These are phyloP conservation scores for Sepiola atlantica DNA, from an alignment of 2,888 invertebrate species.

Conservation along the genomic window DNA sequence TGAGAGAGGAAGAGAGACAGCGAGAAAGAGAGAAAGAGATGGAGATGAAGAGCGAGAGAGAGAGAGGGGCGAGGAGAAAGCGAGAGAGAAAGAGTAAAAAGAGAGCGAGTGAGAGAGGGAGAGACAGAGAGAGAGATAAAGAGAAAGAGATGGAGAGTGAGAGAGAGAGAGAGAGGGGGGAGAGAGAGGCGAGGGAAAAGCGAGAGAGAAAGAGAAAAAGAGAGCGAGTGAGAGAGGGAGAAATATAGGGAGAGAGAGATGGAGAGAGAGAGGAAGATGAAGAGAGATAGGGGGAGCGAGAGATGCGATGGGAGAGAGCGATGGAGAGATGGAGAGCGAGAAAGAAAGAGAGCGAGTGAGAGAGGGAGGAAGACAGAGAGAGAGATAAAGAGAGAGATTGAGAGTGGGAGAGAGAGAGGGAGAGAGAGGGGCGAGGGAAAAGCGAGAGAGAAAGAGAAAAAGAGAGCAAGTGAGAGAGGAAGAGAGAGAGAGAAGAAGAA, in stretches of 20 bases:
- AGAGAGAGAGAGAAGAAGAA: background rate
- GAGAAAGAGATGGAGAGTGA: fast-evolving
- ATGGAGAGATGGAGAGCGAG: background rate
- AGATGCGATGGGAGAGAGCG: fast-evolving
- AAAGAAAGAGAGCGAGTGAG: no score
- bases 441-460: background rate
- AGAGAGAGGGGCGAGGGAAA: background rate
- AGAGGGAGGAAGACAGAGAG: no score
- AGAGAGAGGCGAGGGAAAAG: background rate
- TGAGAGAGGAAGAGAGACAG: background rate
- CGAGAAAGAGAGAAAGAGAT: background rate
- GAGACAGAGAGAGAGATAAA: background rate
- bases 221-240: background rate
- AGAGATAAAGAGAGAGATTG: background rate
- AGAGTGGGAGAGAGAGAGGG: background rate
- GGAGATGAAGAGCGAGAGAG: background rate
- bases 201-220: background rate
- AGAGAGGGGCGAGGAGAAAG: background rate
- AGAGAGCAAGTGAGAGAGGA: background rate
- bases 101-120: background rate
- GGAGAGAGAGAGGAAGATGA: background rate
- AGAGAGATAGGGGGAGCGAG: background rate
- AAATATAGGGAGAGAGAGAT: background rate
- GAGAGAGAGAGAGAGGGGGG: background rate
- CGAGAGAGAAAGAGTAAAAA: background rate